Base-by-base conservation (phyloP, 2,113 vertebrate species). In the Opisthocomus hoazin region DNA sequence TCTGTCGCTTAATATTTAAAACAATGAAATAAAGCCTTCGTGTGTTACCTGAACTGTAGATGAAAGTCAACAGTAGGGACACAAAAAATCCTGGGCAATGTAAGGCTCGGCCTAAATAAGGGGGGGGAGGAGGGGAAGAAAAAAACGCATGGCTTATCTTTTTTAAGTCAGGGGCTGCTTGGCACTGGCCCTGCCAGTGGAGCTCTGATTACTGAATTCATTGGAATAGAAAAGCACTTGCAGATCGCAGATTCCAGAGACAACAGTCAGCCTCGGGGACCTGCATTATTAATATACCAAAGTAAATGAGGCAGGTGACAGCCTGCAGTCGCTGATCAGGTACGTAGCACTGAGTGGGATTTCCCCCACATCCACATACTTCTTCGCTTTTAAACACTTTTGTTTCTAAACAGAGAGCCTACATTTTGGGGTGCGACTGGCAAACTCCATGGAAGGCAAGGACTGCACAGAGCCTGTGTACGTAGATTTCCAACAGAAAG, bases 1-100 rank as follows among this genome's bases (percentile, higher is more conserved):
- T 94, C 89, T 30, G 14, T 79, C 70, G 46, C 48, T 95, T 69
- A 41, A 3, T 89, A 93, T 94, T 93, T 94, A 86, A 97, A 97
- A 91, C 69, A 2, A 92, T 84, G 75, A 86, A 89, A 96, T 18
- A 57, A 97, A 84, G 69, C 61, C 82, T 93, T 90, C 17, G 5
- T 94, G 97, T 96, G 51, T 89, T 81, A 91, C 76, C 90, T 65
- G 13, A 26, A 64, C 26, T 26, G 20, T 6, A 39, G 41, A 19
- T 7, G 11, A 68, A 87, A 82, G 64, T 29, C 53, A 71, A n/a
- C 9, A 70, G 29, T 8, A 53, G 15, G 27, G 24, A 92, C 39
- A 82, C 16, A 75, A 64, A 78, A 89, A 81, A 34, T 74, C 37
- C 45, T 61, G 36, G 27, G 18, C 34, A 69, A 56, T 14, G 1